Evolutionary conservation across 64 coral and sea anemone genomes (phyloP), one percentile per base, ranked within the genome.

Genomic region (Anthopleura sola): DNA sequence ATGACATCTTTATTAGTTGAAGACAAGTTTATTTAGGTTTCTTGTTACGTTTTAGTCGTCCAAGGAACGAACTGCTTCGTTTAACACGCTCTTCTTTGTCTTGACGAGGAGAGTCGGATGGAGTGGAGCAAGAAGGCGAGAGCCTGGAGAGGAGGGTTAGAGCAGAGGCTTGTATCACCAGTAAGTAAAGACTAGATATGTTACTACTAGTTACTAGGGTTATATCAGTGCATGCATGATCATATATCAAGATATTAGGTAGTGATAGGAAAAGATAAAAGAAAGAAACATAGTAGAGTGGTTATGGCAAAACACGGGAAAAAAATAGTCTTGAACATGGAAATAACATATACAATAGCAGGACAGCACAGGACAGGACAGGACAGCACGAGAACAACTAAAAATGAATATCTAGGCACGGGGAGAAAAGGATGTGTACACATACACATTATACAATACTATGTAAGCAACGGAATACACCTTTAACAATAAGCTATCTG

Each of bases 91-190:
- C 51, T 36, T 56, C 49, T 83, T 49, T 54, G 32, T 49, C 82
- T 56, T 57, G 44, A 55, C 21, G 4, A 53, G 40, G 82, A 50
- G 82, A 50, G 3, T 38, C 32, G 36, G 49, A 37, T 24, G 82
- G 55, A 56, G 48, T 60, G 34, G 51, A 56, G 82, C 55, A n/a
- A 83, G 82, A 83, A 83, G 82, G 48, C 50, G 82, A 54, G 47
- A 39, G 82, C 82, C 82, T 83, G 82, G 82, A 60, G 82, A 83
- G 55, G 82, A 83, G 82, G 82, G 49, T 55, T 83, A 83, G 55
- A 83, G 82, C 23, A 55, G 55, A 83, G 50, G 82, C 33, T 36
- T 83, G 55, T 31, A 83, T 57, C 49, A 57, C 49, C 15, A 46
- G 36, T 71, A 32, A 32, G 66, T 71, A 32, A 15, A 32, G 66